phyloP scores from a whole-genome alignment of 2,113 vertebrate species.

The Silurus meridionalis region DNA sequence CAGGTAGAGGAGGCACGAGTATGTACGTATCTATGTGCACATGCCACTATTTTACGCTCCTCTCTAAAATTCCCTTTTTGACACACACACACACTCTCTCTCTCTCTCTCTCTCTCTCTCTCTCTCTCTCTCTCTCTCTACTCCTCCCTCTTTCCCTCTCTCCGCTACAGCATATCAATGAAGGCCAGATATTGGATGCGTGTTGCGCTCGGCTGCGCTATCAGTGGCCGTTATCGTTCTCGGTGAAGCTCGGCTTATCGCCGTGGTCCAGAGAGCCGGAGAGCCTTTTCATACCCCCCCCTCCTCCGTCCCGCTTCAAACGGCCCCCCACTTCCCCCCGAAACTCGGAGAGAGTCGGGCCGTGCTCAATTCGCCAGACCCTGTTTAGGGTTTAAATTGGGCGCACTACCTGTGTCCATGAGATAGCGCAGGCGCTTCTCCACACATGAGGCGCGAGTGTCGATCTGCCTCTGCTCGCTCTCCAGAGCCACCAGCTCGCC shows the following conservation, averaged over 20 bases:
- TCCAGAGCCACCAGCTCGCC: constrained; percentile 99
- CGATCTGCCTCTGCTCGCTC: constrained; percentile 99
- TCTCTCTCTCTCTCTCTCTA: background rate
- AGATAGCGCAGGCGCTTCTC: constrained; percentile 99
- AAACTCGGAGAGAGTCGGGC: constrained; percentile 94
- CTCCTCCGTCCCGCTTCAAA: constrained; percentile 91
- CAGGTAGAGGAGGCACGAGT: constrained; percentile 4
- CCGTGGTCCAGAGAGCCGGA: constrained; percentile 96
- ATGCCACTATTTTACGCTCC: constrained; percentile 61
- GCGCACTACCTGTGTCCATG: constrained; percentile 99
- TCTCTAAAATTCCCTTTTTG: constrained; percentile 28
- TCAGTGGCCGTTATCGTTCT: constrained; percentile 99
- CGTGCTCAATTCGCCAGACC: constrained; percentile 99
- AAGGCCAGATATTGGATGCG: constrained; percentile 88
- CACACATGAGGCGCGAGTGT: constrained; percentile 98
- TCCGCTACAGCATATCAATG: constrained; percentile 60
- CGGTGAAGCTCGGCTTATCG: constrained; percentile 99
- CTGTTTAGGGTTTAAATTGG: constrained; percentile 99
- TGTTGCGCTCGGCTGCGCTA: constrained; percentile 98
- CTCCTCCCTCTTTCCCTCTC: constrained; percentile 42
- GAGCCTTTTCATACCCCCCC: constrained; percentile 51
- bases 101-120: background rate
- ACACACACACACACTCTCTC: background rate
- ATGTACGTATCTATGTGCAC: constrained; percentile 46
- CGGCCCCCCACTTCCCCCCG: constrained; percentile 84